Evolutionary conservation across 2,797 vertebrate genomes (phyloP), one percentile per base, ranked within the genome.

Genomic region (Sternotherus odoratus): DNA sequence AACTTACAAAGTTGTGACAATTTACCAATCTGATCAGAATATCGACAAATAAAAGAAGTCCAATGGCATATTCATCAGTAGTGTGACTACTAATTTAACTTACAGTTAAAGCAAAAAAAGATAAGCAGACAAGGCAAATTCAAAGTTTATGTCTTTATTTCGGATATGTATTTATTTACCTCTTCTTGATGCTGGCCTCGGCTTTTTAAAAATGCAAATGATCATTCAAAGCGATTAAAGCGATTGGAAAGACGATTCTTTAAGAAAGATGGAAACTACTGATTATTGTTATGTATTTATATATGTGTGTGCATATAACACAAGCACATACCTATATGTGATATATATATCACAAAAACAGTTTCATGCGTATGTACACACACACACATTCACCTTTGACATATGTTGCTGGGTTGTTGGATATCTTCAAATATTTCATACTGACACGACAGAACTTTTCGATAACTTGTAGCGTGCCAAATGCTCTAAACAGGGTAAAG

Each of bases 211-310:
- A 98, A 97, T 96, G 94, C 97, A 95, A 93, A 95, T 92, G 79
- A 96, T 97, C 97, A 90, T 89, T 96, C 96, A 96, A 96, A 97
- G 95, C 26, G 95, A 94, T 95, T 97, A 95, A 95, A 97, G 90
- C 87, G 95, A 96, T 90, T 96, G 82, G 95, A 95, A 98, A 97
- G 97, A 96, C 94, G 85, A 95, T 83, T 93, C 94, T 95, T 97
- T 91, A 80, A 87, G 78, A 80, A 90, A 66, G 86, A 82, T 82
- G 93, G 95, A 97, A 97, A 94, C 30, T 50, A 86, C 92, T 91
- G 93, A 84, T 96, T 95, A 96, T 95, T 95, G 92, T 93, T 95
- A 92, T 86, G 84, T 84, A 21, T 87, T 94, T 89, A 91, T 95
- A 95, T 97, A 96, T 93, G 93, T 82, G 86, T 69, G 28, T 56